These are phyloP conservation scores for Acronicta aceris DNA, from an alignment of 2,888 invertebrate species.

Conservation along the genomic window DNA sequence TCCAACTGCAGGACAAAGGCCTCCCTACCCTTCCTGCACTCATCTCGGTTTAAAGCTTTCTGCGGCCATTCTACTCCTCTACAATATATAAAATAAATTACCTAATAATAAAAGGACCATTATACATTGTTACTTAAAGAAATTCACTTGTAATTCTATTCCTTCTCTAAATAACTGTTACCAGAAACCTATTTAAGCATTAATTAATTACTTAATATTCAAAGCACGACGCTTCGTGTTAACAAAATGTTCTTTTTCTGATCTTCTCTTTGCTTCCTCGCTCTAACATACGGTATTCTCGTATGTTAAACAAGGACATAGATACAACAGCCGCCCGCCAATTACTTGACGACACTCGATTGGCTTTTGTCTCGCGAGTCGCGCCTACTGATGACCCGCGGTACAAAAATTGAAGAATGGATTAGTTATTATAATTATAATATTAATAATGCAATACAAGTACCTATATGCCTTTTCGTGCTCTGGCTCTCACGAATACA, in stretches of 20 bases:
- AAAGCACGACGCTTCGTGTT: conserved; percentile 20
- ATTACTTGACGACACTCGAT: conserved; percentile 56
- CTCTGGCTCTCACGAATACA: too few species aligned
- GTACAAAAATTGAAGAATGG: conserved; percentile 10
- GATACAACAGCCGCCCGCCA: conserved; percentile 36
- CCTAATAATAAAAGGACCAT: not conserved
- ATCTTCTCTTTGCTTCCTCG: conserved; percentile 7
- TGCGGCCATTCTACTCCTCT: too few species aligned
- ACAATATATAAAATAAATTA: too few species aligned
- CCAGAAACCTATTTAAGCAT: conserved; percentile 9
- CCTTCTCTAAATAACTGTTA: conserved; percentile 3
- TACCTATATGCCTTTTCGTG: too few species aligned
- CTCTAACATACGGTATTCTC: not conserved
- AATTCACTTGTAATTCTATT: conserved; percentile 5
- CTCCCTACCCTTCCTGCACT: too few species aligned
- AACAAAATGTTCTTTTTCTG: conserved; percentile 36
- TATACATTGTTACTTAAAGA: not conserved
- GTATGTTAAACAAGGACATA: conserved; percentile 9
- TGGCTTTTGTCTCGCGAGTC: conserved; percentile 56
- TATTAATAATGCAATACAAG: too few species aligned
- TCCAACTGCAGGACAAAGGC: too few species aligned
- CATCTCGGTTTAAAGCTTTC: too few species aligned
- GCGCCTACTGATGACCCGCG: conserved; percentile 20
- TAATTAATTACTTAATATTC: conserved; percentile 47
- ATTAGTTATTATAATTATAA: too few species aligned